These are phyloP conservation scores for Drosophila seclusa DNA, from an alignment of 2,888 invertebrate species.

Conservation along the genomic window DNA sequence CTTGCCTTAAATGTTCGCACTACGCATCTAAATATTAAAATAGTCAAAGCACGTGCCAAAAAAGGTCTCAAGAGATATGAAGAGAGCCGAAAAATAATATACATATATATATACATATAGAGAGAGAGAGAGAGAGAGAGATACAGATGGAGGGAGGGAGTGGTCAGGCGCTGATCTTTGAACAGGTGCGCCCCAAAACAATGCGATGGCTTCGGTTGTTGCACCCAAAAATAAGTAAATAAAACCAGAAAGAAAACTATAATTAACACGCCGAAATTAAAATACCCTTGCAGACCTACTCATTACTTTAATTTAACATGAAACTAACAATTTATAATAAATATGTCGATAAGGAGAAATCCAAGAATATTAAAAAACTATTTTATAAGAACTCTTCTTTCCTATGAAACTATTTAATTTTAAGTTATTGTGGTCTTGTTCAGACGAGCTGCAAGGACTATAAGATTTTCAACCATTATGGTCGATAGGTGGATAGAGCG, in stretches of 20 bases:
- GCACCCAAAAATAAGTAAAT: slow-evolving; percentile 41
- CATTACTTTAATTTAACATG: background rate
- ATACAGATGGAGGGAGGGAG: background rate
- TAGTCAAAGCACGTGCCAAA: slow-evolving; percentile 22
- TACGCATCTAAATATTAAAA: slow-evolving; percentile 10
- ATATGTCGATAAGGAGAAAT: background rate
- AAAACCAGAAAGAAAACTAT: slow-evolving; percentile 8
- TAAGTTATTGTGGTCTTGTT: background rate
- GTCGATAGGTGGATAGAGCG: background rate
- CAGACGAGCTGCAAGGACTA: background rate
- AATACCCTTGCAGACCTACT: background rate
- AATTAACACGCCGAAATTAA: background rate
- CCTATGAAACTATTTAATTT: background rate
- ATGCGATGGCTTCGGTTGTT: slow-evolving; percentile 45
- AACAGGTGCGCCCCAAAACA: slow-evolving; percentile 50
- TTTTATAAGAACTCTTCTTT: background rate
- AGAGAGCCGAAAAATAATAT: background rate
- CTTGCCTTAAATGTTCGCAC: slow-evolving; percentile 27
- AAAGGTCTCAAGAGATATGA: background rate
- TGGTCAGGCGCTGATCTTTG: slow-evolving; percentile 19
- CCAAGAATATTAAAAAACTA: background rate
- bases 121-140: background rate
- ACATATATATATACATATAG: background rate
- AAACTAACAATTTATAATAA: too few species aligned
- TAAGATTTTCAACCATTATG: background rate